These are phyloP conservation scores for Bovichtus diacanthus DNA, from an alignment of 2,797 vertebrate species.

Conservation along the genomic window DNA sequence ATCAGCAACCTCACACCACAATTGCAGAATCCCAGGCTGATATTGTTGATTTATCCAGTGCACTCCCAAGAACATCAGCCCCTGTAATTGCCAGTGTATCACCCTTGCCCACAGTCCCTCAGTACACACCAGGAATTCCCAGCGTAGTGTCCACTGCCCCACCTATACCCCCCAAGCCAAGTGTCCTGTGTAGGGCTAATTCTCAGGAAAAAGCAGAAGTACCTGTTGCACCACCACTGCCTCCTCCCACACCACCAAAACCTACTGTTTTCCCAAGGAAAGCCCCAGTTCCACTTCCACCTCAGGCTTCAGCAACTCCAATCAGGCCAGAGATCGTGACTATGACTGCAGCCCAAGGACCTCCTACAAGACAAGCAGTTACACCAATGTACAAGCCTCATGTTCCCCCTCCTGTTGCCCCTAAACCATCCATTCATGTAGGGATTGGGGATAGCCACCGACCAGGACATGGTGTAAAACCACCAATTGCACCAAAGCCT, in stretches of 20 bases:
- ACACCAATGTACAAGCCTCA: constrained; percentile 86
- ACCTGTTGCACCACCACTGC: constrained; percentile 86
- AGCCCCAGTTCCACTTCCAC: constrained; percentile 83
- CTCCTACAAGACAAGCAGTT: constrained; percentile 74
- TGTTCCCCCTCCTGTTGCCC: constrained; percentile 94
- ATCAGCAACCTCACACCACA: constrained; percentile 48
- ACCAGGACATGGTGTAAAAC: constrained; percentile 88
- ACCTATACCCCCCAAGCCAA: constrained; percentile 89
- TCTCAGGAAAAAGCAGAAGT: constrained; percentile 91
- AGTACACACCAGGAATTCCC: constrained; percentile 83
- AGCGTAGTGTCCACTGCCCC: constrained; percentile 86
- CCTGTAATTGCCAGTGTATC: constrained; percentile 74
- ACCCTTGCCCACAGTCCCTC: constrained; percentile 86
- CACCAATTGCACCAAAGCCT: constrained; percentile 94
- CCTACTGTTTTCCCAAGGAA: constrained; percentile 92
- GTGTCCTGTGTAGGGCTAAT: constrained; percentile 85
- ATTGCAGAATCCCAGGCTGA: constrained; percentile 52
- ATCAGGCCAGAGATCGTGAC: constrained; percentile 70
- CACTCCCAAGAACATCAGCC: constrained; percentile 59
- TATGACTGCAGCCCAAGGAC: constrained; percentile 70
- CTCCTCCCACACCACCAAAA: constrained; percentile 93
- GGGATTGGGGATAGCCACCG: constrained; percentile 91
- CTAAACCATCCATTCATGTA: constrained; percentile 93
- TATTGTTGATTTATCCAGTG: constrained; percentile 79
- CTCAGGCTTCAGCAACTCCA: constrained; percentile 76